phyloP scores from a whole-genome alignment of 2,797 vertebrate genomes.

The Lerista edwardsae region DNA sequence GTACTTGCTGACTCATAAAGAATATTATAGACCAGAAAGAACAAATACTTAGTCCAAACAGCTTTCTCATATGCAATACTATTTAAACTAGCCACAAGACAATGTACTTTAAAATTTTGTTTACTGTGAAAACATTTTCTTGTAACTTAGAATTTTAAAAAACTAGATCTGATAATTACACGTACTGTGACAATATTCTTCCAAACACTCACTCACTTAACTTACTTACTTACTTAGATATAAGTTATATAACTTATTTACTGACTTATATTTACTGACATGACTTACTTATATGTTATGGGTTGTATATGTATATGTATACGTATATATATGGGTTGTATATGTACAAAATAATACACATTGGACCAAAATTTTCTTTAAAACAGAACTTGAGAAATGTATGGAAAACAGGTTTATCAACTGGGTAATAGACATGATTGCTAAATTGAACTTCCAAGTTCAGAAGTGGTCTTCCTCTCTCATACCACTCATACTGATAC shows the following conservation, averaged over 20 bases:
- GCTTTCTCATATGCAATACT: slow-evolving; percentile 52
- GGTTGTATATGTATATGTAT: too few species aligned
- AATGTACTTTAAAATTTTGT: too few species aligned
- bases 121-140: slow-evolving; percentile 41
- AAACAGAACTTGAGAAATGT: neutral
- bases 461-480: neutral
- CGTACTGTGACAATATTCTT: neutral
- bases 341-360: neutral
- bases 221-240: neutral
- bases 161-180: slow-evolving; percentile 40
- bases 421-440: neutral
- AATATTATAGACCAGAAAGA: slow-evolving; percentile 57
- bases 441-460: neutral
- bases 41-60: slow-evolving; percentile 62
- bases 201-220: too few species aligned
- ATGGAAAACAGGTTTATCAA: neutral
- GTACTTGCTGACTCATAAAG: slow-evolving; percentile 72
- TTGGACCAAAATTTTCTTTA: neutral
- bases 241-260: neutral
- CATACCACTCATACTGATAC: too few species aligned
- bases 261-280: too few species aligned
- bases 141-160: slow-evolving; percentile 45
- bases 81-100: slow-evolving; percentile 45
- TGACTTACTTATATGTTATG: too few species aligned
- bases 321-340: neutral